A percentile compares a stretch with the other conserved stretches of the same genome.
phyloP scores from a whole-genome alignment of 2,113 vertebrate species.

The Peromyscus maniculatus region DNA sequence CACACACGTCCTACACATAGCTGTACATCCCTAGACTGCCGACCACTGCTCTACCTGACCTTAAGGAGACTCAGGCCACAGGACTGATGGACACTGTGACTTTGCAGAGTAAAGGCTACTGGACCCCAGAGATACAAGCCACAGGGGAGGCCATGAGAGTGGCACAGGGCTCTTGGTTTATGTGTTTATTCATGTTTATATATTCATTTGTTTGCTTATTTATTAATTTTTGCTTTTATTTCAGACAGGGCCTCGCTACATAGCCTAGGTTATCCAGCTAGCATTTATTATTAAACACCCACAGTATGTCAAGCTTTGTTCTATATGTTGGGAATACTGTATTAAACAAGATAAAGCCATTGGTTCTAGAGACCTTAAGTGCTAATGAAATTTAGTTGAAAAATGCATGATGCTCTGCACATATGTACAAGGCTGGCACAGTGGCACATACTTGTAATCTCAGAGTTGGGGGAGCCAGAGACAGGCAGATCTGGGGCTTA shows the following conservation, averaged over 20 bases:
- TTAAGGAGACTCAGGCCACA: background rate
- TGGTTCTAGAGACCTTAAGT: background rate
- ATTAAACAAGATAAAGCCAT: conserved; percentile 1
- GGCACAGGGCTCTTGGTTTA: background rate
- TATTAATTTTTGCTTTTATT: background rate
- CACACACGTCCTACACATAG: background rate
- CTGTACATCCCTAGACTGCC: background rate
- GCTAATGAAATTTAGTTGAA: background rate
- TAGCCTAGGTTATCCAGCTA: background rate
- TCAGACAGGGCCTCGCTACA: background rate
- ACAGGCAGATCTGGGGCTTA: background rate
- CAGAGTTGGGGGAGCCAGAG: background rate
- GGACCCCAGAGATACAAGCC: background rate
- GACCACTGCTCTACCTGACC: background rate
- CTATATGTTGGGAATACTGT: background rate
- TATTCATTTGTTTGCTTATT: background rate
- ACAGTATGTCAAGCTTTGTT: background rate
- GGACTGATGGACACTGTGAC: background rate
- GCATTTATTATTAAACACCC: background rate
- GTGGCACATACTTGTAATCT: no score
- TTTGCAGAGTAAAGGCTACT: background rate
- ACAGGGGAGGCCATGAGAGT: background rate
- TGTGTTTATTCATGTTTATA: background rate
- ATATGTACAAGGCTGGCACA: background rate
- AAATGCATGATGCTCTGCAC: background rate